Evolutionary conservation across 2,113 vertebrate species (phyloP).

Genomic region (Arizona elegans): DNA sequence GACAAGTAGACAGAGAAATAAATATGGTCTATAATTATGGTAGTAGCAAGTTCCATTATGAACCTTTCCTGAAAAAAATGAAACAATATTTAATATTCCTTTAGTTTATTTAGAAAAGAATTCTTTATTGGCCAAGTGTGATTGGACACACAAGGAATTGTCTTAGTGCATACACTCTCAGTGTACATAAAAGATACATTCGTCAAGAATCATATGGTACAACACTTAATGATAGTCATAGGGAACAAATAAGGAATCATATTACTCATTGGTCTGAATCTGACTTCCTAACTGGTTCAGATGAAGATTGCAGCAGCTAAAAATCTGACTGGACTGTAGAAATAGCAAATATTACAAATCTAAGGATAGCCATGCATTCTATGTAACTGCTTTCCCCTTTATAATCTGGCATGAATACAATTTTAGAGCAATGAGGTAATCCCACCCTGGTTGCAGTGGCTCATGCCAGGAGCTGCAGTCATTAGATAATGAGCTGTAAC

Average conservation of each 20-base stretch:
- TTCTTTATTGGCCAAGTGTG: too few species aligned
- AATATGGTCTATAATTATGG: not conserved
- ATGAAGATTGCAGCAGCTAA: not conserved
- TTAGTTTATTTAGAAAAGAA: not conserved
- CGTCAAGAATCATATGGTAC: too few species aligned
- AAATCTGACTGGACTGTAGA: not conserved
- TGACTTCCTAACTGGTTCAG: not conserved
- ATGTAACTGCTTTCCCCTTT: not conserved
- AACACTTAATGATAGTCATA: too few species aligned
- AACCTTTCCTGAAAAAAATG: not conserved
- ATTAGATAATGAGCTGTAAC: slow-evolving; percentile 11
- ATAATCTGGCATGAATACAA: slow-evolving; percentile 5
- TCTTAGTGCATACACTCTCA: too few species aligned
- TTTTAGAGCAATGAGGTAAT: slow-evolving; percentile 4
- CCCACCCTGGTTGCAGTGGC: not conserved
- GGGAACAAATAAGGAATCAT: too few species aligned
- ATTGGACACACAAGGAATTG: too few species aligned
- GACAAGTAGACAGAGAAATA: too few species aligned
- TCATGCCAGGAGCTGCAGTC: not conserved
- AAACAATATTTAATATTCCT: not conserved
- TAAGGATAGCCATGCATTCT: not conserved
- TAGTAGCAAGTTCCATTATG: not conserved
- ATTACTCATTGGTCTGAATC: not conserved
- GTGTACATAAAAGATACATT: too few species aligned
- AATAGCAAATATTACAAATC: not conserved